Percentiles rank a stretch among this genome's conserved stretches.
These are phyloP conservation scores for Corythoichthys intestinalis DNA, from an alignment of 2,113 vertebrate genomes.

Conservation along the genomic window DNA sequence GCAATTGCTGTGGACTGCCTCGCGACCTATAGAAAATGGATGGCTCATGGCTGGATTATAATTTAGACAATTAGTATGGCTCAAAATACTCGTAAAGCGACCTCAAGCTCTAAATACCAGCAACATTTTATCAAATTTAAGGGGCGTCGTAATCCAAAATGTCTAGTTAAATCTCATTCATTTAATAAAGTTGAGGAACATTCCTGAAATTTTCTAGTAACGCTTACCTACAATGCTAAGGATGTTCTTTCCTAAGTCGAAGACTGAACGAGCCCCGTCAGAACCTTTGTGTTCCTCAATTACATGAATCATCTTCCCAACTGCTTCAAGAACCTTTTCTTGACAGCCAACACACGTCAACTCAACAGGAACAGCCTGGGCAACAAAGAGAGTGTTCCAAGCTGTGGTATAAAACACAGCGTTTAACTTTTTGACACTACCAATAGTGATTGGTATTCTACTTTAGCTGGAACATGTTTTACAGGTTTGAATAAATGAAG, in stretches of 20 bases:
- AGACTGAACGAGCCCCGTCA: constrained; percentile 31
- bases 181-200: not conserved
- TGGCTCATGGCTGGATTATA: no score
- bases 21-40: no score
- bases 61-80: no score
- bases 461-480: not conserved
- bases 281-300: constrained; percentile 51
- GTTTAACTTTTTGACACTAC: not conserved
- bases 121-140: no score
- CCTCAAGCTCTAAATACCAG: no score
- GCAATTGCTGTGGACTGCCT: no score
- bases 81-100: no score
- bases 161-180: no score
- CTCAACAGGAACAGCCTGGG: constrained; percentile 62
- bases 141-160: no score
- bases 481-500: not conserved
- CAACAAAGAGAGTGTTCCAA: constrained; percentile 3
- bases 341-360: constrained; percentile 49
- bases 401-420: not conserved
- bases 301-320: constrained; percentile 69
- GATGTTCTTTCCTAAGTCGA: constrained; percentile 63
- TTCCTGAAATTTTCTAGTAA: not conserved
- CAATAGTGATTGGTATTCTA: not conserved
- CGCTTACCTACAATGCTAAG: constrained; percentile 69
- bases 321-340: constrained; percentile 54